Evolutionary conservation across 2,888 invertebrate genomes (phyloP).

Genomic region (Drosophila infuscata): DNA sequence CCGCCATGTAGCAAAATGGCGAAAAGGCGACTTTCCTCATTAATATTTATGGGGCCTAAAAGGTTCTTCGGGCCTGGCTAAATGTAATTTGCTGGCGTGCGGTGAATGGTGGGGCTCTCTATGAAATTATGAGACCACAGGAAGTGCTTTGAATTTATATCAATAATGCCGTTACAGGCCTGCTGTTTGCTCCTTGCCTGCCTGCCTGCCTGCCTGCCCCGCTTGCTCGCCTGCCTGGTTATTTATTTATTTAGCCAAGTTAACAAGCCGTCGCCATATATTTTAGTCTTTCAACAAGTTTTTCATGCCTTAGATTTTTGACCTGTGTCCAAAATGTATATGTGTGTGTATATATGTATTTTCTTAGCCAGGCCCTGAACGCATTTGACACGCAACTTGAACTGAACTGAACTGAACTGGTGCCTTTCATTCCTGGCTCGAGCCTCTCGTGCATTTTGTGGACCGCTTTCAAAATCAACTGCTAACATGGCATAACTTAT

Average conservation of each 20-base stretch:
- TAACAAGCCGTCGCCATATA: constrained; percentile 53
- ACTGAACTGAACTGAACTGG: constrained; percentile 1
- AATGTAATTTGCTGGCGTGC: constrained; percentile 25
- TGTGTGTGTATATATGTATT: background rate
- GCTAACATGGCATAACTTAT: constrained; percentile 81
- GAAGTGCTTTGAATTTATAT: constrained; percentile 74
- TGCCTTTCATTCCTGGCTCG: background rate
- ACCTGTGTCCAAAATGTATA: constrained; percentile 24
- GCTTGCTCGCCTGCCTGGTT: constrained; percentile 23
- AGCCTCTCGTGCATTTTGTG: constrained; percentile 55
- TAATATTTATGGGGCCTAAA: constrained; percentile 58
- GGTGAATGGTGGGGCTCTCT: constrained; percentile 9
- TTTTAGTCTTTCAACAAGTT: constrained; percentile 68
- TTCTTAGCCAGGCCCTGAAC: constrained; percentile 41
- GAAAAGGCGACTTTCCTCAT: constrained; percentile 28
- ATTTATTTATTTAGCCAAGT: constrained; percentile 59
- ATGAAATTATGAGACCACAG: constrained; percentile 43
- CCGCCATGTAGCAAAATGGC: constrained; percentile 21
- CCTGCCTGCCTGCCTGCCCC: constrained; percentile 3
- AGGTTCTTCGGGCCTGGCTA: constrained; percentile 34
- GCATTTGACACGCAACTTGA: constrained; percentile 74
- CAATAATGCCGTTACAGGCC: constrained; percentile 67
- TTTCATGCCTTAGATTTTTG: constrained; percentile 37
- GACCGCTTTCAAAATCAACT: constrained; percentile 72
- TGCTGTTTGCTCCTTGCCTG: background rate